Base-by-base conservation (phyloP, 2,797 vertebrate genomes). In the Paedocypris micromegethes region DNA sequence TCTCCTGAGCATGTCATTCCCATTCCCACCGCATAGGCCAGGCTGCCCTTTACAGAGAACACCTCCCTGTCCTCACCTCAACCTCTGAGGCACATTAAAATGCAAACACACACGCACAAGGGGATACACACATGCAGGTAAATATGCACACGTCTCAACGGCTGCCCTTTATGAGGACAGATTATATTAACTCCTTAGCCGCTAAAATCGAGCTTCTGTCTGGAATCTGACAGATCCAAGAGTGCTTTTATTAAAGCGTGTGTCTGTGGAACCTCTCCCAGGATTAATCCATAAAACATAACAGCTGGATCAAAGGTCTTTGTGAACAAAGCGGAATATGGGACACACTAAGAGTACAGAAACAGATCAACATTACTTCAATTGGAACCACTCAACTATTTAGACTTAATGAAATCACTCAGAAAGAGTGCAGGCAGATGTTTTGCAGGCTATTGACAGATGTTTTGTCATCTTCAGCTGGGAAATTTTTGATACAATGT, bases 1-100 rank as follows among this genome's bases (percentile, higher is more conserved):
- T 79, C 75, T 75, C 67, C 66, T 77, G 72, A 79, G 77, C 75
- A 49, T 79, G 77, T 77, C 72, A 79, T 75, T 73, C 62, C 64
- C 48, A 58, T 64, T 60, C 39, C 77, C 70, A 48, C 53, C 51
- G 60, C 65, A 72, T 9, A 66, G 64, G 63, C 68, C 73, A 71
- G 59, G 39, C 66, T 54, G 62, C 62, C 64, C 62, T 66, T 64
- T 66, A 51, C 49, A 50, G 52, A 57, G 50, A 70, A 39, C 59
- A 57, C 53, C 66, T 67, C 66, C 9, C 48, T 58, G 54, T 68
- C 64, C 65, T 63, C 61, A 68, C 55, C 72, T 68, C 66, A 50
- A 66, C 58, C 57, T 47, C 65, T 41, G 37, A 68, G 58, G 23
- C 65, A 52, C 54, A 68, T 58, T 58, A 49, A 68, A 62, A 68